phyloP scores from a whole-genome alignment of 2,113 vertebrate species.

The Pampusana beccarii region DNA sequence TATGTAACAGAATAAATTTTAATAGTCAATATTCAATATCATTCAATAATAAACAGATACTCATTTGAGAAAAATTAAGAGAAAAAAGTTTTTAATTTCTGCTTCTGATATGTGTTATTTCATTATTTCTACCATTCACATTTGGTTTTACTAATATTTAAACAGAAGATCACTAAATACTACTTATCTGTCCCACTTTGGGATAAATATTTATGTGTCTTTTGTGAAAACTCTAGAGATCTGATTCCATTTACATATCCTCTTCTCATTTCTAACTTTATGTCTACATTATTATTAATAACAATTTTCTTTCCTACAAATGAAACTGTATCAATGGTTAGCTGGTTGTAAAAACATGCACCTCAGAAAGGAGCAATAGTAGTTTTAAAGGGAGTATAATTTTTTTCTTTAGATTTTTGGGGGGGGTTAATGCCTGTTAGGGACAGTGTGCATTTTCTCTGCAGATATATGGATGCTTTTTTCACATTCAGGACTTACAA shows the following conservation, averaged over 20 bases:
- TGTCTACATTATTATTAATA: not conserved
- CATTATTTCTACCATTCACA: not conserved
- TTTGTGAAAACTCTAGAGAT: not conserved
- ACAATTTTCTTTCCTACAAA: not conserved
- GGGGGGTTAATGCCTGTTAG: not conserved
- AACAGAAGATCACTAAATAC: not conserved
- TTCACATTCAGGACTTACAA: not conserved
- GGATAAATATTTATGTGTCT: not conserved
- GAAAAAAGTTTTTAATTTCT: not conserved
- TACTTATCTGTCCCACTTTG: not conserved
- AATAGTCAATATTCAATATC: not conserved
- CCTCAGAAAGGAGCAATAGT: not conserved
- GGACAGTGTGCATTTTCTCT: not conserved
- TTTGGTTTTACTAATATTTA: not conserved
- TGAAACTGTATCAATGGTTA: not conserved
- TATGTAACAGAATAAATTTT: not conserved
- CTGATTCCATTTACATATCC: not conserved
- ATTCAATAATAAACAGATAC: not conserved
- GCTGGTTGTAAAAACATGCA: not conserved
- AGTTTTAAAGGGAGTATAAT: not conserved
- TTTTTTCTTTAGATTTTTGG: not conserved
- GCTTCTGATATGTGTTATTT: not conserved
- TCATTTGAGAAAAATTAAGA: not conserved
- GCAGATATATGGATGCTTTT: not conserved
- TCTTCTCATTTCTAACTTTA: not conserved